These are phyloP conservation scores for Hylaeus volcanicus DNA, from an alignment of 1,140 invertebrate genomes.

Conservation along the genomic window DNA sequence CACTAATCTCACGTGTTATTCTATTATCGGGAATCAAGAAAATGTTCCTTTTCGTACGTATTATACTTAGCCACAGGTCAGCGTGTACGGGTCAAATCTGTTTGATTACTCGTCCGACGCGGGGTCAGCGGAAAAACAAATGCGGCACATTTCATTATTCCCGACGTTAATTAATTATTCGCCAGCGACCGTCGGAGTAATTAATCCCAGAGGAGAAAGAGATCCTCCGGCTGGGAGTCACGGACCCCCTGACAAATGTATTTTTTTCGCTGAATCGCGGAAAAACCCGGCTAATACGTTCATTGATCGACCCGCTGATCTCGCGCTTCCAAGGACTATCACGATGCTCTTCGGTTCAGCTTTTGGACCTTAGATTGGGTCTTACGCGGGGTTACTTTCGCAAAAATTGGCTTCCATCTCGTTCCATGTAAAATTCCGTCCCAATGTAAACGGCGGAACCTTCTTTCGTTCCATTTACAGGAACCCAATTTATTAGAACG, in stretches of 20 bases:
- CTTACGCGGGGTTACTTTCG: background rate
- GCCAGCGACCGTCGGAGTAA: slow-evolving; percentile 65
- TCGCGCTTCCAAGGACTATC: background rate
- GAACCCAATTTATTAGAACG: too few species aligned
- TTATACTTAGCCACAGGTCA: slow-evolving; percentile 5
- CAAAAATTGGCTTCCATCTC: too few species aligned
- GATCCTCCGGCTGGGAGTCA: slow-evolving; percentile 35
- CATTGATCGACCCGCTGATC: slow-evolving; percentile 28
- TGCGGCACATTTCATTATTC: slow-evolving; percentile 71
- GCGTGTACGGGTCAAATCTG: slow-evolving; percentile 41
- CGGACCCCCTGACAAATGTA: slow-evolving; percentile 72
- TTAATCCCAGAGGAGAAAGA: slow-evolving; percentile 73
- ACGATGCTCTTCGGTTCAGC: background rate
- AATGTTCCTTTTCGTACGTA: too few species aligned
- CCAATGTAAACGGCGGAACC: too few species aligned
- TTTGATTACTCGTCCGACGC: slow-evolving; percentile 35
- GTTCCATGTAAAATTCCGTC: too few species aligned
- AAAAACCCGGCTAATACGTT: slow-evolving; percentile 51
- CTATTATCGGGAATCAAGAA: too few species aligned
- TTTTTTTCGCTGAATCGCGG: slow-evolving; percentile 78
- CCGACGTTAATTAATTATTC: slow-evolving; percentile 75
- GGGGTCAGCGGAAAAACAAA: slow-evolving; percentile 51
- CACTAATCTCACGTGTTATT: too few species aligned
- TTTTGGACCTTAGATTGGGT: background rate
- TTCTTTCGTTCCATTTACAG: too few species aligned